A percentile compares a stretch with the other conserved stretches of the same genome.
Conservation (phyloP, 2,113 vertebrate genomes). For the Lycaon pictus region DNA sequence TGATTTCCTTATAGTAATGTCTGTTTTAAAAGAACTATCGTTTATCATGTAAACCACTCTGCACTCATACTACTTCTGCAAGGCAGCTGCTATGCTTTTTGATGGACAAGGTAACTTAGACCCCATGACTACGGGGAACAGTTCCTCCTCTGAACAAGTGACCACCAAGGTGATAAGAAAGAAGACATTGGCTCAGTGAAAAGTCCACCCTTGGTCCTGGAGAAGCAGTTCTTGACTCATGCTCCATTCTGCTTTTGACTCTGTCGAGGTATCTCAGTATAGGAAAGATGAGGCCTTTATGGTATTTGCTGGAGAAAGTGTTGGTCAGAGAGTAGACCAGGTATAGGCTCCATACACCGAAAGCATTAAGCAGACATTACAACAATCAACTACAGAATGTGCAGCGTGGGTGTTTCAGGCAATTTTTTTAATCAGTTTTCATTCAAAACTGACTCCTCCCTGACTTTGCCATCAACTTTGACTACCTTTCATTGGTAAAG, state of each 20-base stretch:
- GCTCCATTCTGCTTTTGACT: not conserved
- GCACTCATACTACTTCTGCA: not conserved
- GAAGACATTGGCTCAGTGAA: not conserved
- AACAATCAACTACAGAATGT: not conserved
- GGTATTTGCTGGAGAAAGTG: not conserved
- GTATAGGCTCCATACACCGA: not conserved
- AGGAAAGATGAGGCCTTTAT: not conserved
- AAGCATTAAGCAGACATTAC: not conserved
- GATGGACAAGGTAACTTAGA: not conserved
- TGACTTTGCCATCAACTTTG: not conserved
- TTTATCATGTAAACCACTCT: not conserved
- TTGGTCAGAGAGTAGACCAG: not conserved
- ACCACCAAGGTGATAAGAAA: not conserved
- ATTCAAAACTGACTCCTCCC: not conserved
- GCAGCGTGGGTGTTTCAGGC: not conserved
- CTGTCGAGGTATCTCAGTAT: not conserved
- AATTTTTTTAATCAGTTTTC: not conserved
- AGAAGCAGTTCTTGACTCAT: not conserved
- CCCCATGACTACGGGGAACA: not conserved
- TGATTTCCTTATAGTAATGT: not conserved
- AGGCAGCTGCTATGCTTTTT: not conserved
- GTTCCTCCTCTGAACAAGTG: not conserved
- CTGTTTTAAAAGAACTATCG: not conserved
- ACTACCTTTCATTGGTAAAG: not conserved
- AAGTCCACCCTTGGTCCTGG: not conserved